Conservation (phyloP, 2,113 vertebrate genomes). For the Piprites chloris region DNA sequence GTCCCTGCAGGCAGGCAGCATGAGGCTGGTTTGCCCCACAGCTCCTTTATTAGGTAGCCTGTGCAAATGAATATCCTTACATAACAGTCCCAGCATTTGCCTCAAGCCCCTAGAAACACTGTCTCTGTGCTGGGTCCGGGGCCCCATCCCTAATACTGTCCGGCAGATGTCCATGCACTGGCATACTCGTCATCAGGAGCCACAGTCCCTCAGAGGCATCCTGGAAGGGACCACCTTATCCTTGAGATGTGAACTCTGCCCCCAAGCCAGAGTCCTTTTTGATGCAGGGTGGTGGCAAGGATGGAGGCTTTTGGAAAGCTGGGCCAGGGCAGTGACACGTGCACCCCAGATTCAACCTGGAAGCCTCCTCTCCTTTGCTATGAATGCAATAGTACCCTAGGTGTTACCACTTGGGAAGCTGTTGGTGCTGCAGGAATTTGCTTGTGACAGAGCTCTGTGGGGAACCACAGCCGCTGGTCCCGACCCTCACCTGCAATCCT, state of each 20-base stretch:
- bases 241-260: neutral
- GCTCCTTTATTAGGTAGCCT: neutral
- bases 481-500: neutral
- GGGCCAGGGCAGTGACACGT: rapidly evolving
- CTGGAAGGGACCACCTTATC: neutral
- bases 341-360: neutral
- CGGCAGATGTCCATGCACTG: neutral
- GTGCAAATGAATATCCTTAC: neutral
- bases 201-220: neutral
- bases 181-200: rapidly evolving
- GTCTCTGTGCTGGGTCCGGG: no score
- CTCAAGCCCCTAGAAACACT: neutral
- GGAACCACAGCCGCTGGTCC: neutral
- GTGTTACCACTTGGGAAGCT: rapidly evolving
- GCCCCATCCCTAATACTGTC: neutral
- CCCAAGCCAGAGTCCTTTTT: neutral
- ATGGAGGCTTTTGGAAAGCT: neutral
- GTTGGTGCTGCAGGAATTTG: rapidly evolving
- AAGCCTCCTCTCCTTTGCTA: rapidly evolving
- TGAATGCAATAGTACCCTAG: neutral
- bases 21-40: neutral
- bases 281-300: neutral
- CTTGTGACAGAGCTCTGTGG: neutral
- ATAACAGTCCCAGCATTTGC: neutral
- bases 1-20: rapidly evolving